Conservation (phyloP, 1,140 invertebrate species). For the Brachionus manjavacas region DNA sequence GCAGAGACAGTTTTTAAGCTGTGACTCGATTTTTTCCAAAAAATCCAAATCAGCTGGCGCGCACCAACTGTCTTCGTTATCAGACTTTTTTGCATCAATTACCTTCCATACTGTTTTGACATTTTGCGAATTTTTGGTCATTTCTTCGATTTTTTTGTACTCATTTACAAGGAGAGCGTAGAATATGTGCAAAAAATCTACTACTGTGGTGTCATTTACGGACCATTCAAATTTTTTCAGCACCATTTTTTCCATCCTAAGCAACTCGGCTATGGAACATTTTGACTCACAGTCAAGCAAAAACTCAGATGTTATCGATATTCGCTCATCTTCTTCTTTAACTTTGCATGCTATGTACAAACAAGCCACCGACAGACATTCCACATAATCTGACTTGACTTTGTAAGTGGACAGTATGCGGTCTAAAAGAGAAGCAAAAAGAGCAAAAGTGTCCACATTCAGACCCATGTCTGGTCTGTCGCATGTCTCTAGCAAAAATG, state of each 20-base stretch:
- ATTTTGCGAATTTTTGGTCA: not conserved
- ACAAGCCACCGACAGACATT: conserved; percentile 54
- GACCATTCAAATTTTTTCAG: conserved; percentile 55
- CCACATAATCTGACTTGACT: conserved; percentile 52
- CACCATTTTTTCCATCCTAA: conserved; percentile 56
- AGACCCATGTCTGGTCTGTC: conserved; percentile 20
- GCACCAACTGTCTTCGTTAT: not conserved
- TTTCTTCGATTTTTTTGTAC: not conserved
- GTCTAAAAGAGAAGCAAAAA: conserved; percentile 7
- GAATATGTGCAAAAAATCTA: conserved; percentile 55
- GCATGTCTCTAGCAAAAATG: conserved; percentile 16
- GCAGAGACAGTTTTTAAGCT: conserved; percentile 19
- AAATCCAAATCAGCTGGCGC: conserved; percentile 33
- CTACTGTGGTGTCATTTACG: conserved; percentile 49
- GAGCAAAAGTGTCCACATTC: not conserved
- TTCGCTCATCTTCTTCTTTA: conserved; percentile 57
- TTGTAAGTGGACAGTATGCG: conserved; percentile 27
- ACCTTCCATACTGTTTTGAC: not conserved
- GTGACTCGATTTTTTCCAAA: not conserved
- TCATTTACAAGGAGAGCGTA: not conserved
- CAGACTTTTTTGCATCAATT: not conserved
- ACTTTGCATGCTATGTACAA: conserved; percentile 57
- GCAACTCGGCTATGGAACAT: conserved; percentile 54
- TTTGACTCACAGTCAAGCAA: conserved; percentile 53
- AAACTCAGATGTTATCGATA: conserved; percentile 53